These are phyloP conservation scores for Vipera ursinii DNA, from an alignment of 2,797 vertebrate species.

Conservation along the genomic window DNA sequence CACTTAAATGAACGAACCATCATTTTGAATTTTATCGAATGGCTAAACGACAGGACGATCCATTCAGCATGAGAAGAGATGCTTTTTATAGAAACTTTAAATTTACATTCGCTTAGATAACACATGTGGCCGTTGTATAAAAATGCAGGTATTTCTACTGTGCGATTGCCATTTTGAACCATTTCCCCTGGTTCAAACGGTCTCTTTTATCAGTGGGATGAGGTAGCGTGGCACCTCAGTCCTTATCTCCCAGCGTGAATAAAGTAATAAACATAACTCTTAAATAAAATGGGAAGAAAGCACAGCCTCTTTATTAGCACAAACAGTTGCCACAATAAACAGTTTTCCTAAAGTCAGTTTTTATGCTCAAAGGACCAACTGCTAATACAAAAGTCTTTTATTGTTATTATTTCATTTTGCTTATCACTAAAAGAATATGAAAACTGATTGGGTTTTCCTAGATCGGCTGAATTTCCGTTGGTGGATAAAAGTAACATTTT, in stretches of 20 bases:
- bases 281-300: conserved; percentile 41
- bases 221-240: conserved; percentile 8
- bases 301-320: conserved; percentile 2
- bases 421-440: conserved; percentile 22
- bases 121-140: conserved; percentile 10
- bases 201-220: conserved; percentile 16
- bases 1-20: conserved; percentile 1
- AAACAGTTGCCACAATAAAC: conserved; percentile 17
- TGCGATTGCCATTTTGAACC: conserved; percentile 2
- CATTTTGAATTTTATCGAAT: conserved; percentile 17
- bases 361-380: conserved; percentile 16
- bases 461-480: conserved; percentile 34
- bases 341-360: conserved; percentile 8
- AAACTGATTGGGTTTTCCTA: conserved; percentile 20
- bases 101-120: conserved; percentile 32
- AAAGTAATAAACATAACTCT: conserved; percentile 23
- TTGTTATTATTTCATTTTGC: not conserved
- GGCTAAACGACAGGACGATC: conserved; percentile 22
- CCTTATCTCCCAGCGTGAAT: conserved; percentile 24
- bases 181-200: not conserved
- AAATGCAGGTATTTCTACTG: not conserved
- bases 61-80: conserved; percentile 27
- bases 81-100: conserved; percentile 19
- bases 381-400: not conserved
- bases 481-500: conserved; percentile 34